A percentile compares a stretch with the other conserved stretches of the same genome.
These are phyloP conservation scores for Halcyon senegalensis DNA, from an alignment of 2,113 vertebrate genomes.

Conservation along the genomic window DNA sequence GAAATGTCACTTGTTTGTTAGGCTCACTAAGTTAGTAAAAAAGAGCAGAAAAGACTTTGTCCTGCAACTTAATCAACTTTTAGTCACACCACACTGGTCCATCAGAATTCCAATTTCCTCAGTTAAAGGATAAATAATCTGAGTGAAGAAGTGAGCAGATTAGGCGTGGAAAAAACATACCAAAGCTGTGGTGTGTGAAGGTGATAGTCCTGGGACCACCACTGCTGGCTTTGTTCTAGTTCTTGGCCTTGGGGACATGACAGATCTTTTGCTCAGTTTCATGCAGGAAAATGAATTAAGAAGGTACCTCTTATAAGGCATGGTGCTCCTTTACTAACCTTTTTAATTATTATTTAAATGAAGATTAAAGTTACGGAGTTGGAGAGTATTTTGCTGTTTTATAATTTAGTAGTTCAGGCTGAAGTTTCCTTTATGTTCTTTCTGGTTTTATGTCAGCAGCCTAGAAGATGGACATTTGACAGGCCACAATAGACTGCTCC, in stretches of 20 bases:
- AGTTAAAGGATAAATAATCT: not conserved
- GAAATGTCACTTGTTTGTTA: not conserved
- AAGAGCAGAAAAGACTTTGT: not conserved
- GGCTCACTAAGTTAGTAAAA: not conserved
- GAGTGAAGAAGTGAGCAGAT: not conserved
- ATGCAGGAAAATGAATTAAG: constrained; percentile 6
- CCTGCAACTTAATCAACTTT: not conserved
- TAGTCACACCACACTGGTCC: not conserved
- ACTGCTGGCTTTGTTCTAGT: constrained; percentile 16
- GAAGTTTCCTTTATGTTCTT: constrained; percentile 71
- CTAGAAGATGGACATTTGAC: constrained; percentile 79
- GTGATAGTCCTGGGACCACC: not conserved
- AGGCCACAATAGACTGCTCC: constrained; percentile 84
- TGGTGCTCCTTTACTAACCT: not conserved
- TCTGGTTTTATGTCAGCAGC: constrained; percentile 68
- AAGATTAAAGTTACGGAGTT: constrained; percentile 54
- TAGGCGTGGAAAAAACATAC: not conserved
- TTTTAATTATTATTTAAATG: not conserved
- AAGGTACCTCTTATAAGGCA: not conserved
- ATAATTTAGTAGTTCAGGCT: constrained; percentile 61
- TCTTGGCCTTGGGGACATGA: not conserved
- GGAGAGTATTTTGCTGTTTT: constrained; percentile 52
- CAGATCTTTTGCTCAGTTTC: not conserved
- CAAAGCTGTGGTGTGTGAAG: not conserved
- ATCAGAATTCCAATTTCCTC: not conserved